These are phyloP conservation scores for Diacarnus erythraeanus DNA, from an alignment of 37 sponge, comb jelly and placozoan genomes.

Conservation along the genomic window DNA sequence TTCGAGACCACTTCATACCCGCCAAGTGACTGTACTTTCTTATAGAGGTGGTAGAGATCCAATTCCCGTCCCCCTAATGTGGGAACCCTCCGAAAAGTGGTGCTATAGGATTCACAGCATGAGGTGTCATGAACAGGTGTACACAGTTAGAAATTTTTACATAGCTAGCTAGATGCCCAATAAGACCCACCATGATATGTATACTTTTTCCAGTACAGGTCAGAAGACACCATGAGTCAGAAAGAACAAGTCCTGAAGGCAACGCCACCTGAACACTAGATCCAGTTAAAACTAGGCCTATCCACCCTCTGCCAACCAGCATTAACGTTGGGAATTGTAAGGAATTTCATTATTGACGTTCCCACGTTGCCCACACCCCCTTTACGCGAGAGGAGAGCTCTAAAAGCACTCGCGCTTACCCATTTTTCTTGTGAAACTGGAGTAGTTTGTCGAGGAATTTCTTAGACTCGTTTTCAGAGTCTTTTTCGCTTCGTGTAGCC, in stretches of 20 bases:
- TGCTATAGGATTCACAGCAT: constrained; percentile 22
- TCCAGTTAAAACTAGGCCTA: too few species aligned
- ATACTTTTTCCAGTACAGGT: too few species aligned
- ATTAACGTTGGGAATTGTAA: too few species aligned
- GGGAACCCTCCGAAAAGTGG: constrained; percentile 49
- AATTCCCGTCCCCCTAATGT: constrained; percentile 62
- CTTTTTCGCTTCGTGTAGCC: constrained; percentile 16
- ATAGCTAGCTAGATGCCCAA: too few species aligned
- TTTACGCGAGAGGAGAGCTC: constrained; percentile 1
- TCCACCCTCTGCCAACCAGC: too few species aligned
- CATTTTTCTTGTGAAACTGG: constrained; percentile 50
- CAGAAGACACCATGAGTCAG: too few species aligned
- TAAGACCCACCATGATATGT: too few species aligned
- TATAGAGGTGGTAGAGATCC: constrained; percentile 63
- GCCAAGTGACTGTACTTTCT: constrained; percentile 44
- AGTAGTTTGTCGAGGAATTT: constrained; percentile 50
- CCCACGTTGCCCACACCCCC: constrained; percentile 18
- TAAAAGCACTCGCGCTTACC: constrained; percentile 36
- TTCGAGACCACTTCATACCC: constrained; percentile 51
- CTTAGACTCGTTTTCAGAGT: constrained; percentile 16
- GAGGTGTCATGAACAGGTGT: too few species aligned
- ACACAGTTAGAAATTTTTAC: too few species aligned
- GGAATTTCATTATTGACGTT: too few species aligned
- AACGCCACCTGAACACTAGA: too few species aligned
- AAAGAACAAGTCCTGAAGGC: too few species aligned